Conservation (phyloP, 1,140 invertebrate species). For the Apolygus lucorum region DNA sequence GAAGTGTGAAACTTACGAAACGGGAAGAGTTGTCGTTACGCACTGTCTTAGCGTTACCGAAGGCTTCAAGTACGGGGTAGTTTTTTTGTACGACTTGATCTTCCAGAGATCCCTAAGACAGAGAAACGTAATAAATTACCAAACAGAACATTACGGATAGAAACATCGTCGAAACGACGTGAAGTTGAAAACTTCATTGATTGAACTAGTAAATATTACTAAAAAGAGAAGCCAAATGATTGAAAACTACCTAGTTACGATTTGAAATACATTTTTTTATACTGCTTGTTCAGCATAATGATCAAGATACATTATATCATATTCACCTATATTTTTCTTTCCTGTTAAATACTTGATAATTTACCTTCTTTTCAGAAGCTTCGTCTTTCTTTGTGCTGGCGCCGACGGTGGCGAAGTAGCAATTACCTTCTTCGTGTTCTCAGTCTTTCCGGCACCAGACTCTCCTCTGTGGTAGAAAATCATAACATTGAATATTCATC, state of each 20-base stretch:
- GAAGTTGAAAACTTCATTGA: no score
- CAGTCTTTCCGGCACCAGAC: constrained; percentile 99
- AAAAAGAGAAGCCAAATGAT: no score
- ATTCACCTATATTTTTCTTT: not conserved
- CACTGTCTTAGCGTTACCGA: constrained; percentile 99
- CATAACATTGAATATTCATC: no score
- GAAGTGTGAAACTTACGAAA: constrained; percentile 99
- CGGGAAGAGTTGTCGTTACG: constrained; percentile 99
- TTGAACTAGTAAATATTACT: no score
- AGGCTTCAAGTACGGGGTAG: constrained; percentile 97
- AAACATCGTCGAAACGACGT: not conserved
- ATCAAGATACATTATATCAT: not conserved
- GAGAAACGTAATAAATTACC: constrained; percentile 4
- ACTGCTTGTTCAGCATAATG: no score
- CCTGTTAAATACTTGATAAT: not conserved
- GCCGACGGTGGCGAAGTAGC: constrained; percentile 95
- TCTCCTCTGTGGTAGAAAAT: constrained; percentile 84
- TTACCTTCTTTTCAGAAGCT: constrained; percentile 36
- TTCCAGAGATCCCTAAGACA: constrained; percentile 65
- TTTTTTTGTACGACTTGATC: constrained; percentile 99
- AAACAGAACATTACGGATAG: not conserved
- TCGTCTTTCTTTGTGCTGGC: constrained; percentile 66
- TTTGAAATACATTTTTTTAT: no score
- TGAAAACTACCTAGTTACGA: no score
- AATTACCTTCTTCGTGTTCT: constrained; percentile 99